phyloP scores from a whole-genome alignment of 2,113 vertebrate species.

The Paracanthobrama guichenoti region DNA sequence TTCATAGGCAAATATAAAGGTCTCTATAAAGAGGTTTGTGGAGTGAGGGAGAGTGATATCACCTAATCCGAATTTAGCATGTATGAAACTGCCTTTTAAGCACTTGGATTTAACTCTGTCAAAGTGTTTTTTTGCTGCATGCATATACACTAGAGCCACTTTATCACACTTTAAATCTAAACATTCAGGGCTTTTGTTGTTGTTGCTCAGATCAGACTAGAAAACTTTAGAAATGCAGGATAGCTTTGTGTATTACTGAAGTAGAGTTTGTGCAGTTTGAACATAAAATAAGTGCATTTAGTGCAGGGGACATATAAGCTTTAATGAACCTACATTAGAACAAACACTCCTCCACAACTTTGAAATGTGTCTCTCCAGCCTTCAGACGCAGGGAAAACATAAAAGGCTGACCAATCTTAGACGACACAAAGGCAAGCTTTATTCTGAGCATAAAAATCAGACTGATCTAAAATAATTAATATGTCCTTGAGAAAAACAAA shows the following conservation, averaged over 20 bases:
- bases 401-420: constrained; percentile 73
- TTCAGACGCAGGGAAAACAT: constrained; percentile 67
- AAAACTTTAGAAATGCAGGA: not conserved
- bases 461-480: constrained; percentile 83
- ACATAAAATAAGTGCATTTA: constrained; percentile 1
- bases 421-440: constrained; percentile 72
- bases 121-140: not conserved
- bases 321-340: constrained; percentile 74
- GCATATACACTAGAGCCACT: not conserved
- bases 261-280: not conserved
- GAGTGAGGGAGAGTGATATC: constrained; percentile 4
- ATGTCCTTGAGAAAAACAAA: constrained; percentile 81
- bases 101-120: not conserved
- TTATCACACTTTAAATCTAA: not conserved
- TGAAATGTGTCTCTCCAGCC: constrained; percentile 68
- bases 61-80: constrained; percentile 1
- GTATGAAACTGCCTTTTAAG: not conserved
- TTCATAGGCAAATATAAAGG: constrained; percentile 64
- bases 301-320: not conserved
- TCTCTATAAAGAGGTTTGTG: constrained; percentile 49
- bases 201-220: not conserved
- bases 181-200: not conserved
- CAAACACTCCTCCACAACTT: constrained; percentile 72
- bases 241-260: not conserved
- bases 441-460: constrained; percentile 75